These are phyloP conservation scores for Anas acuta DNA, from an alignment of 2,797 vertebrate species.

Conservation along the genomic window DNA sequence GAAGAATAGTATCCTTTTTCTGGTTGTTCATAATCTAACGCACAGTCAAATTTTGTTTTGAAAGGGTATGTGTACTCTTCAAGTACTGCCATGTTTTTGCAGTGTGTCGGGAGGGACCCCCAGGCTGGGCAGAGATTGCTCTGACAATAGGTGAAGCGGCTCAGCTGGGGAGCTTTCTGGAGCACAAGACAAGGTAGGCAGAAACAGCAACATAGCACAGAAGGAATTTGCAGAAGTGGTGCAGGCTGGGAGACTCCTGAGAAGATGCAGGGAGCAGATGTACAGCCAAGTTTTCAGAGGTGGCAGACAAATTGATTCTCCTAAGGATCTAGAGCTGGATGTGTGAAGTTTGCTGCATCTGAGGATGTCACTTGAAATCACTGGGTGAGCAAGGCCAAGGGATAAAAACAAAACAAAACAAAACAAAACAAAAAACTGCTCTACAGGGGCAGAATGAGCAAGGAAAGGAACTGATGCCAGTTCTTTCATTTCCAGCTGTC, in stretches of 20 bases:
- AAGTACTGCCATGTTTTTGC: not conserved
- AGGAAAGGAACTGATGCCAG: not conserved
- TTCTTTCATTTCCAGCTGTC: not conserved
- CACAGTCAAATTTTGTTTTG: not conserved
- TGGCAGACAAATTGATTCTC: not conserved
- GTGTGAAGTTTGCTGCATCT: not conserved
- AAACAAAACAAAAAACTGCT: fast-evolving
- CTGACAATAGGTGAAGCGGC: not conserved
- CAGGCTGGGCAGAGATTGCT: not conserved
- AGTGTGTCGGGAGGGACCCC: not conserved
- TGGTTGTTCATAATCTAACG: not conserved
- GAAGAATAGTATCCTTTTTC: fast-evolving
- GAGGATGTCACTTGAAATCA: not conserved
- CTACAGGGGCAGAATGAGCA: not conserved
- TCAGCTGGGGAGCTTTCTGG: not conserved
- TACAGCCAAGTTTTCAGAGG: not conserved
- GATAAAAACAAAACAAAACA: not conserved
- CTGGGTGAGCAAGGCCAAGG: not conserved
- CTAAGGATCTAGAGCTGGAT: not conserved
- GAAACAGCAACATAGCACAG: not conserved
- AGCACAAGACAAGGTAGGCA: not conserved
- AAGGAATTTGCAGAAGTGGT: not conserved
- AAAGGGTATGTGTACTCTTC: not conserved
- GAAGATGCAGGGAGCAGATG: not conserved
- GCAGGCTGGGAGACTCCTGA: not conserved